phyloP scores from a whole-genome alignment of 2,888 invertebrate species.

The Synanthedon andrenaeformis region DNA sequence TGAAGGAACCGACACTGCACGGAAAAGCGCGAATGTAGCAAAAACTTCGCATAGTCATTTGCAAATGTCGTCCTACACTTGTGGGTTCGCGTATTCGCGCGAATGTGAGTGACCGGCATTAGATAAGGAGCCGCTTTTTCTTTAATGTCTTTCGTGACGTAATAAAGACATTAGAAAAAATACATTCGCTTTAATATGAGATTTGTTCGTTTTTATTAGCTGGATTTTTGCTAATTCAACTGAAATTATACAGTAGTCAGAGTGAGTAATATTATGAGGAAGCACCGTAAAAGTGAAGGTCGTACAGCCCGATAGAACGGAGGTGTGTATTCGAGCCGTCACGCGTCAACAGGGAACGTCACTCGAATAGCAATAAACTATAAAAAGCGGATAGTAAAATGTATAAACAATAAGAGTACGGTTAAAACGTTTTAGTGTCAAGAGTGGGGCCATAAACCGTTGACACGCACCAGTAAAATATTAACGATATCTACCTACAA shows the following conservation, averaged over 20 bases:
- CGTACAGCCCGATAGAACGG: slow-evolving; percentile 9
- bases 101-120: no score
- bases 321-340: slow-evolving; percentile 46
- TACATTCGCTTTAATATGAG: background rate
- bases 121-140: slow-evolving; percentile 46
- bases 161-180: slow-evolving; percentile 5
- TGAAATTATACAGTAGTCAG: background rate
- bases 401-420: slow-evolving; percentile 68
- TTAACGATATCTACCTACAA: slow-evolving; percentile 66
- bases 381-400: slow-evolving; percentile 67
- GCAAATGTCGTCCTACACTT: no score
- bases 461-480: slow-evolving; percentile 69
- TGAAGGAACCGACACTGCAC: no score
- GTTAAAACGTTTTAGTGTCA: slow-evolving; percentile 69
- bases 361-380: slow-evolving; percentile 59
- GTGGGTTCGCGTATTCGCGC: no score
- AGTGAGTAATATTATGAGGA: background rate
- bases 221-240: no score
- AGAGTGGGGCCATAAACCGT: slow-evolving; percentile 67
- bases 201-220: background rate
- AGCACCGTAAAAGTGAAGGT: slow-evolving; percentile 51
- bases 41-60: no score
- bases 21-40: no score
- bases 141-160: slow-evolving; percentile 23
- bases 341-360: slow-evolving; percentile 45